Base-by-base conservation (phyloP, 2,113 vertebrate species). In the Ptilorrhoa leucosticta region DNA sequence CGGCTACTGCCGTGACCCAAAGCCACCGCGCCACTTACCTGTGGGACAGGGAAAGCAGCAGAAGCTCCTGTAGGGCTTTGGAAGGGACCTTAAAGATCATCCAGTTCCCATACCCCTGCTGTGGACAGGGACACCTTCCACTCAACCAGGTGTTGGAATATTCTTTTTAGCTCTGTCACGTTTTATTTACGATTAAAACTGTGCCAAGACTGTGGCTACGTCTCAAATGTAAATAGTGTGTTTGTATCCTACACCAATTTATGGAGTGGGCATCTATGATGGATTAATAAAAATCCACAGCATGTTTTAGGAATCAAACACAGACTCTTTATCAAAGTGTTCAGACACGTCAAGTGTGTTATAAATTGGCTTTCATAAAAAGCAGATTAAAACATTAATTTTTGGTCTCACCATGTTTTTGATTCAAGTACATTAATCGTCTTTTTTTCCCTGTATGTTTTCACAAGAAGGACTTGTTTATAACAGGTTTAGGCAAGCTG, bases 11-110 rank as follows among this genome's bases (percentile, higher is more conserved):
- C 21, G 20, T 48, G 56, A 50, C 24, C 5, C 11, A 4, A 61
- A 22, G 28, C n/a, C 51, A 42, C 17, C 0, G 0, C 0, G 4
- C 13, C 45, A 33, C 57, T 76, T 50, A 7, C 10, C 76, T 71
- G 50, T 47, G 66, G 56, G 53, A 71, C 27, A 42, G 28, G 26
- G 19, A 39, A 26, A 86, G 50, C 40, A 72, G 24, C 28, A 90
- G 66, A 65, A 88, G 31, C 7, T 80, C 45, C 69, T 54, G 20
- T 7, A 47, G 13, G 15, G 21, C 27, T 54, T 56, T 42, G 26
- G 15, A 63, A 48, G 15, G 26, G 40, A 42, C 22, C 15, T 37
- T 35, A 37, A 63, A 56, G 6, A 61, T 18, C 4, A 6, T 22
- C 24, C 40, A 17, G 17, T 53, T 68, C n/a, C n/a, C 6, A 58